These are phyloP conservation scores for Gopherus evgoodei DNA, from an alignment of 2,113 vertebrate genomes.

Conservation along the genomic window DNA sequence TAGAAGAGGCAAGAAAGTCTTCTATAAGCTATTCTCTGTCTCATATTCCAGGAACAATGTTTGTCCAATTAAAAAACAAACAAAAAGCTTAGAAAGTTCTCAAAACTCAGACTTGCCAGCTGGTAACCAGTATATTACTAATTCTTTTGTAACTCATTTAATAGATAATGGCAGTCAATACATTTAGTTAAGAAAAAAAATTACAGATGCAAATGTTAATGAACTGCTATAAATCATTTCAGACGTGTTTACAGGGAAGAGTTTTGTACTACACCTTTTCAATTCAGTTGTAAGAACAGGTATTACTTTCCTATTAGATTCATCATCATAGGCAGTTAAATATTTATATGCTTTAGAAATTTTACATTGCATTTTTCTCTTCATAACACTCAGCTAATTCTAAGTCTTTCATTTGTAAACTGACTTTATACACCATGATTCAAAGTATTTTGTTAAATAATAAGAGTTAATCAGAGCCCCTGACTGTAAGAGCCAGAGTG, in stretches of 20 bases:
- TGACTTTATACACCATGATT: background rate
- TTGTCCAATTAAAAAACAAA: background rate
- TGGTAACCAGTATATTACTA: background rate
- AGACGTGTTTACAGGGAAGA: rapidly evolving
- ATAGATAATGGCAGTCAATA: background rate
- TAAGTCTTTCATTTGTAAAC: background rate
- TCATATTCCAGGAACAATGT: background rate
- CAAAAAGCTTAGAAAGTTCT: background rate
- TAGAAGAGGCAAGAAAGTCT: background rate
- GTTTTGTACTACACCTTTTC: background rate
- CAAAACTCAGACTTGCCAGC: background rate
- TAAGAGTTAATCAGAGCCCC: rapidly evolving
- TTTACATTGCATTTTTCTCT: constrained; percentile 14
- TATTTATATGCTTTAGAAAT: background rate
- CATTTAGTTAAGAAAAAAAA: background rate
- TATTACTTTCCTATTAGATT: constrained; percentile 1
- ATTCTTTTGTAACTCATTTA: background rate
- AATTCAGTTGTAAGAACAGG: background rate
- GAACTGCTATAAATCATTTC: background rate
- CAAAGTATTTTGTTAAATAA: background rate
- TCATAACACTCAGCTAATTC: background rate
- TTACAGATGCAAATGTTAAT: background rate
- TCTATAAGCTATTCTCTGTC: background rate
- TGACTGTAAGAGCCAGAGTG: constrained; percentile 27
- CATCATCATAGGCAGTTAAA: background rate